phyloP scores from a whole-genome alignment of 2,113 vertebrate genomes.

The human (Homo sapiens) region DNA sequence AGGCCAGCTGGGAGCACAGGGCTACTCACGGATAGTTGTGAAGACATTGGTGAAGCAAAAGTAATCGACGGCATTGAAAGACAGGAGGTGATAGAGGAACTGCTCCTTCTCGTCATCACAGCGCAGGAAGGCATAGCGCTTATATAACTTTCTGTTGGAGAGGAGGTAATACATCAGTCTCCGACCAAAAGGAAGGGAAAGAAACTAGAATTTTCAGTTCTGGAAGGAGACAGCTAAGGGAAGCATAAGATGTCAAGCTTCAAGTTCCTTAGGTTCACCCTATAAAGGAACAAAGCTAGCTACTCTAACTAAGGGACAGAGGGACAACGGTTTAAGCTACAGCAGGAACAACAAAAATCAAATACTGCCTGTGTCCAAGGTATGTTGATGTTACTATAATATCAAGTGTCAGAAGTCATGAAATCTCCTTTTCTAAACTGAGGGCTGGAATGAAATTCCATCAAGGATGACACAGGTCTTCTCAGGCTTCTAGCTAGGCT shows the following conservation, averaged over 20 bases:
- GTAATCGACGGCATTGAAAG: slow-evolving; percentile 99
- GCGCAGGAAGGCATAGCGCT: slow-evolving; percentile 97
- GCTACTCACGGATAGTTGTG: slow-evolving; percentile 96
- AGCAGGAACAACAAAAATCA: background rate
- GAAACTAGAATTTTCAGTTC: background rate
- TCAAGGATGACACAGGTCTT: background rate
- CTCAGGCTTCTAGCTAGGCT: background rate
- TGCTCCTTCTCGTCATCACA: slow-evolving; percentile 99
- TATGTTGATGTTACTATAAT: background rate
- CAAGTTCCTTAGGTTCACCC: background rate
- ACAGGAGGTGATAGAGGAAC: slow-evolving; percentile 98
- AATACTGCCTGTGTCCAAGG: background rate
- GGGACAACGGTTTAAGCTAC: background rate
- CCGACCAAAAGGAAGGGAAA: background rate
- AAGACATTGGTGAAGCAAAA: slow-evolving; percentile 99
- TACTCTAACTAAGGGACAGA: background rate
- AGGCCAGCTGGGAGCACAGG: background rate
- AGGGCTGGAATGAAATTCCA: background rate
- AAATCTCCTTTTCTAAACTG: background rate
- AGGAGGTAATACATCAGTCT: slow-evolving; percentile 73
- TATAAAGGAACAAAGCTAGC: slow-evolving; percentile 11
- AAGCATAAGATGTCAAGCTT: background rate
- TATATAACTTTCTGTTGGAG: slow-evolving; percentile 94
- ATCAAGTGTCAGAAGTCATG: background rate
- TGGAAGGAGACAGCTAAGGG: background rate